phyloP scores from a whole-genome alignment of 2,113 vertebrate genomes.

The Ariopsis seemanni region DNA sequence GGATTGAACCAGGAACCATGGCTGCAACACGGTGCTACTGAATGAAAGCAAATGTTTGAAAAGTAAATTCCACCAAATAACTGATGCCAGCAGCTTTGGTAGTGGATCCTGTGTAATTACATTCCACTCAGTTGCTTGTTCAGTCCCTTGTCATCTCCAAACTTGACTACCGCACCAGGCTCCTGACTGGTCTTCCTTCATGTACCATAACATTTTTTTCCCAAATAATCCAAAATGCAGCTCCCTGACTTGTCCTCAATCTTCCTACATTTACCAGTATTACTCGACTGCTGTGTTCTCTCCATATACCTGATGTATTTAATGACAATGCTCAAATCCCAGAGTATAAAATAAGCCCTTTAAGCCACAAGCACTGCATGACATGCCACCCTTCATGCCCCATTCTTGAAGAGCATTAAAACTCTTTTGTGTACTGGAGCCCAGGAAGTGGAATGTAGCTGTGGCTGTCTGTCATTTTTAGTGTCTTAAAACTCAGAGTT shows the following conservation, averaged over 20 bases:
- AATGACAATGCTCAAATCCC: background rate
- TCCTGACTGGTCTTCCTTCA: background rate
- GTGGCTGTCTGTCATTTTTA: background rate
- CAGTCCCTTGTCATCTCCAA: background rate
- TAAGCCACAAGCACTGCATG: background rate
- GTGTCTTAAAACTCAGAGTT: background rate
- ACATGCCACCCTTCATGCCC: background rate
- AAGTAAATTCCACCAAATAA: background rate
- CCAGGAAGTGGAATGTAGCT: background rate
- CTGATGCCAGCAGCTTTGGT: background rate
- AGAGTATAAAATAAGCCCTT: background rate
- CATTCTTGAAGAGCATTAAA: background rate
- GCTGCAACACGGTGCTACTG: background rate
- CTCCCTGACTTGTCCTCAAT: background rate
- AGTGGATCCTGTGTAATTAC: background rate
- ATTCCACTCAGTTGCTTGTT: conserved; percentile 4
- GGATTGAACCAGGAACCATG: background rate
- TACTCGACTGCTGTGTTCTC: background rate
- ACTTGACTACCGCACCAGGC: background rate
- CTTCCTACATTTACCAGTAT: background rate
- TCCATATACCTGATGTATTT: background rate
- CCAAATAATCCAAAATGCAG: background rate
- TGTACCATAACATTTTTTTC: background rate
- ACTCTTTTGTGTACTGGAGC: background rate
- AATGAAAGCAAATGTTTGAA: background rate